Percentiles rank a stretch among this genome's conserved stretches.
Conservation (phyloP, 2,113 vertebrate species). For the Thalassoma bifasciatum region DNA sequence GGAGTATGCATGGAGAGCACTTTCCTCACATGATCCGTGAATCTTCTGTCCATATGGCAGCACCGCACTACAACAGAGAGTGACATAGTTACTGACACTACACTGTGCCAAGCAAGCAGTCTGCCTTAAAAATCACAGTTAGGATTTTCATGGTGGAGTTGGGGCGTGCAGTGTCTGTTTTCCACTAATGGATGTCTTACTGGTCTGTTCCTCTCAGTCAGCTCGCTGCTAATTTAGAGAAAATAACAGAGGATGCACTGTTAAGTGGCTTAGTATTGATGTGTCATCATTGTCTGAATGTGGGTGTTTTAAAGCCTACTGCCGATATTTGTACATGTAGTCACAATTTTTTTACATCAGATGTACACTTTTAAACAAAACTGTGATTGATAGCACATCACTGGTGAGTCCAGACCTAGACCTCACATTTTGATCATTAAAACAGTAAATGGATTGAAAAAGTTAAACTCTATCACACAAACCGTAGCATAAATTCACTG, state of each 20-base stretch:
- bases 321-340: neutral
- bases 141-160: constrained; percentile 22
- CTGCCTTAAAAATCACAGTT: constrained; percentile 35
- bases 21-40: constrained; percentile 15
- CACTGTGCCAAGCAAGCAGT: constrained; percentile 43
- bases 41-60: constrained; percentile 22
- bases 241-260: constrained; percentile 15
- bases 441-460: too few relatives aligned
- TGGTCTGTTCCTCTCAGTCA: constrained; percentile 33
- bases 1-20: neutral
- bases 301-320: neutral
- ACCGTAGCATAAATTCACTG: too few relatives aligned
- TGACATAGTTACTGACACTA: neutral
- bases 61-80: constrained; percentile 15
- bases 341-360: neutral
- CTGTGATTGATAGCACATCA: too few relatives aligned
- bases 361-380: too few relatives aligned
- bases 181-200: constrained; percentile 5
- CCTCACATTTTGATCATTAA: too few relatives aligned
- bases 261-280: constrained; percentile 11
- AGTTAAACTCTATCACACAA: too few relatives aligned
- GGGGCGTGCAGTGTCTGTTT: constrained; percentile 21
- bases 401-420: too few relatives aligned
- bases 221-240: constrained; percentile 12
- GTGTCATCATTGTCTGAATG: constrained; percentile 1